Evolutionary conservation across 2,113 vertebrate genomes (phyloP).

Genomic region (Pelecanus crispus): DNA sequence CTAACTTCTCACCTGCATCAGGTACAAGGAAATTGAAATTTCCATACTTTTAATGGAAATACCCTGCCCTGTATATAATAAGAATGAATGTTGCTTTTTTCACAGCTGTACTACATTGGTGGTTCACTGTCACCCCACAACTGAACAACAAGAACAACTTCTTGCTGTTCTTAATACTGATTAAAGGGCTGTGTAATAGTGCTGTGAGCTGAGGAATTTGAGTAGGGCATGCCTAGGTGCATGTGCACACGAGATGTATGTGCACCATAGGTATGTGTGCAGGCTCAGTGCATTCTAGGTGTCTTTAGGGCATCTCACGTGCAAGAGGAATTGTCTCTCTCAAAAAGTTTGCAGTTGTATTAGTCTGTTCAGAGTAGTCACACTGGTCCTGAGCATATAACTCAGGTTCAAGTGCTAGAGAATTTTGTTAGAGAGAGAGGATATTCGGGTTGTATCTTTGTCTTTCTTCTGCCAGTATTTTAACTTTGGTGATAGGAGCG

Average conservation of each 20-base stretch:
- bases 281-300: not conserved
- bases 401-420: not conserved
- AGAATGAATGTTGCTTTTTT: not conserved
- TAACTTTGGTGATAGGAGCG: not conserved
- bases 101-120: not conserved
- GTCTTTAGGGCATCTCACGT: accelerated
- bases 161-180: not conserved
- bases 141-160: not conserved
- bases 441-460: not conserved
- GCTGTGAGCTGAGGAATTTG: not conserved
- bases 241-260: accelerated
- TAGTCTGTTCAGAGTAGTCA: not conserved
- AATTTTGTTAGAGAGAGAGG: not conserved
- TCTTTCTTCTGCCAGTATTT: not conserved
- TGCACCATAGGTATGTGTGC: not conserved
- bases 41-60: not conserved
- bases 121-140: not conserved
- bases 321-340: not conserved
- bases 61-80: not conserved
- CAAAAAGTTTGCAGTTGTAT: not conserved
- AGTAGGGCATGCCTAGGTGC: not conserved
- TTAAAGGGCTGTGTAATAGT: not conserved
- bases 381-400: not conserved
- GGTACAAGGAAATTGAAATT: not conserved
- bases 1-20: not conserved